Evolutionary conservation across 2,888 invertebrate genomes (phyloP).

Genomic region (Oscheius onirici): DNA sequence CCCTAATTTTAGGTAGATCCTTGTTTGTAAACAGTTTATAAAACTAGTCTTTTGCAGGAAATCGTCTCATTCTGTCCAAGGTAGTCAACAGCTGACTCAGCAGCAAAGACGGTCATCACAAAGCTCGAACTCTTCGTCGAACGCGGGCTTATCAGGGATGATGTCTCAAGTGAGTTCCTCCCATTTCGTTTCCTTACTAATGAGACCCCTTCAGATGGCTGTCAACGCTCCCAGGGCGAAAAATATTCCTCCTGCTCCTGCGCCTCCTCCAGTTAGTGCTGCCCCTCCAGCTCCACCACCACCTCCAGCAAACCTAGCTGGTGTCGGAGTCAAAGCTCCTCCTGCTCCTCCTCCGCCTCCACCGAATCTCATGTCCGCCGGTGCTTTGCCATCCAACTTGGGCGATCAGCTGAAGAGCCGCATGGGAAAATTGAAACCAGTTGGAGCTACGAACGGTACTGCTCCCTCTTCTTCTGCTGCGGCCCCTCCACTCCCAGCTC

Average conservation of each 20-base stretch:
- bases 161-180: constrained; percentile 21
- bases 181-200: constrained; percentile 1
- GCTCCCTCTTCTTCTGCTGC: not conserved
- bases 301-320: constrained; percentile 38
- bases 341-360: constrained; percentile 48
- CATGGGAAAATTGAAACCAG: constrained; percentile 12
- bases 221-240: constrained; percentile 4
- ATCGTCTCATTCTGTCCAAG: constrained; percentile 36
- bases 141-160: constrained; percentile 21
- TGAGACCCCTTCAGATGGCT: constrained; percentile 22
- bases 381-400: not conserved
- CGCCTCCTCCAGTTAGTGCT: constrained; percentile 36
- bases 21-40: not conserved
- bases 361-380: not conserved
- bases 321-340: constrained; percentile 15
- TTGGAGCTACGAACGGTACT: not conserved
- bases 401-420: constrained; percentile 1
- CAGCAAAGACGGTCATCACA: constrained; percentile 51
- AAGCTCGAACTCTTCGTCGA: constrained; percentile 39
- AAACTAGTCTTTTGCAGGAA: constrained; percentile 35
- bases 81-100: constrained; percentile 30
- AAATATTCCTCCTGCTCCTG: constrained; percentile 26
- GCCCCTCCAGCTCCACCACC: constrained; percentile 40
- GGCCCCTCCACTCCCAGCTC: not conserved
- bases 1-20: constrained; percentile 27